Conservation (phyloP, 2,888 invertebrate species). For the Agrochola macilenta region DNA sequence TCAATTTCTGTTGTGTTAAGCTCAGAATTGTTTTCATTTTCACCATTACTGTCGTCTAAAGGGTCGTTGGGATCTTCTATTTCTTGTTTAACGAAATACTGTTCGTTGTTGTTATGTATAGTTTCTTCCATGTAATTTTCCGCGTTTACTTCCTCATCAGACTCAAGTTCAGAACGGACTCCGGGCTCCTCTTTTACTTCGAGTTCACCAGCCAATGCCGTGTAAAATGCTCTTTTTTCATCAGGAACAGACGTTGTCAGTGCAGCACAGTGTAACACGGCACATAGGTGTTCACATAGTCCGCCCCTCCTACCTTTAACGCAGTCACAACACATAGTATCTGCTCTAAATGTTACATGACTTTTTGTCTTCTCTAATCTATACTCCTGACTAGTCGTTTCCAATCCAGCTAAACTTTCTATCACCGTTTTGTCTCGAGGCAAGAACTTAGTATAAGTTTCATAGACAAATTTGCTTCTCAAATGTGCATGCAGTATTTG, state of each 20-base stretch:
- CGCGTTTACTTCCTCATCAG: not conserved
- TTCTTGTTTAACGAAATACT: conserved; percentile 49
- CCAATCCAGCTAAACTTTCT: conserved; percentile 2
- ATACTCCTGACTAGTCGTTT: conserved; percentile 22
- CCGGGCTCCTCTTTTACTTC: conserved; percentile 23
- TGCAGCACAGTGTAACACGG: conserved; percentile 58
- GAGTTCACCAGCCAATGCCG: conserved; percentile 58
- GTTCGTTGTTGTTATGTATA: conserved; percentile 9
- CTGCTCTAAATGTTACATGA: conserved; percentile 62
- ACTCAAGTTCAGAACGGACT: conserved; percentile 2
- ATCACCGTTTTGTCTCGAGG: conserved; percentile 29
- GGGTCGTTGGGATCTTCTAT: conserved; percentile 38
- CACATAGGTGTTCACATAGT: conserved; percentile 72
- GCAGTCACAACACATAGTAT: conserved; percentile 73
- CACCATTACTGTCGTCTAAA: conserved; percentile 24
- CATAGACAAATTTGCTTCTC: conserved; percentile 34
- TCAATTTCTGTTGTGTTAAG: not conserved
- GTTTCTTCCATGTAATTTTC: conserved; percentile 27
- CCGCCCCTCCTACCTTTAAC: conserved; percentile 61
- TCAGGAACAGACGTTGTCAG: conserved; percentile 28
- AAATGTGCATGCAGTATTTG: conserved; percentile 63
- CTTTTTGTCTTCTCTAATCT: conserved; percentile 20
- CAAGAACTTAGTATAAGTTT: conserved; percentile 53
- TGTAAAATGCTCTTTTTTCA: conserved; percentile 45
- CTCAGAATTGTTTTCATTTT: not conserved